Evolutionary conservation across 2,113 vertebrate species (phyloP), one percentile per base, ranked within the genome.

Genomic region (Daboia siamensis): DNA sequence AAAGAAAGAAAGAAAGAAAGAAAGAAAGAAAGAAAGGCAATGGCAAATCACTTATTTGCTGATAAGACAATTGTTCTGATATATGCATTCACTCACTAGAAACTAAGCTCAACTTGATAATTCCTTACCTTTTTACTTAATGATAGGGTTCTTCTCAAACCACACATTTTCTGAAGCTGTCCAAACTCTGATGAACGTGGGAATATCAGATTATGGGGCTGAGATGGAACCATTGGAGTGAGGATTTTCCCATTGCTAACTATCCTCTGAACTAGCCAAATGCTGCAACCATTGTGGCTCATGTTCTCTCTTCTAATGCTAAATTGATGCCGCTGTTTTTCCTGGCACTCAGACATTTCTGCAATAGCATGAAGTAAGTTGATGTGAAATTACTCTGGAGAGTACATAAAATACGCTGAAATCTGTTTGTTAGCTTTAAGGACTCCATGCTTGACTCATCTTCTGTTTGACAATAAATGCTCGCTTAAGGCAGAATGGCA

Each of bases 261-360:
- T 26, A 29, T 80, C 33, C 12, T 17, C 20, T 48, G 86, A 74
- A 9, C 23, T 44, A 44, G 33, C 52, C 23, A 48, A 64, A 86
- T 29, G 11, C 56, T 11, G 15, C 61, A 21, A 23, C 13, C 4
- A 21, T 46, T 88, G 15, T 29, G 13, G 29, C 59, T 54, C 33
- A 10, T 23, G 11, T 17, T 0, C n/a, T 0, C 0, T 13, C 1
- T 8, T 55, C 15, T 21, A 21, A 3, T 46, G 55, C 29, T 85
- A 56, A 29, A 17, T 7, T 20, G 9, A 86, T 3, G 46, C 59
- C 3, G 15, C 1, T 88, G 0, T 29, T 56, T 46, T 46, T 39
- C 55, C 24, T 8, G 59, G 23, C 26, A 92, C 0, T 0, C 2
- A 56, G 57, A 92, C 74, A 91, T 26, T 24, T n/a, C 54, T 59